A percentile compares a stretch with the other conserved stretches of the same genome.
These are phyloP conservation scores for Sanderia malayensis DNA, from an alignment of 30 jellyfish, hydroid and myxozoan species.

Conservation along the genomic window DNA sequence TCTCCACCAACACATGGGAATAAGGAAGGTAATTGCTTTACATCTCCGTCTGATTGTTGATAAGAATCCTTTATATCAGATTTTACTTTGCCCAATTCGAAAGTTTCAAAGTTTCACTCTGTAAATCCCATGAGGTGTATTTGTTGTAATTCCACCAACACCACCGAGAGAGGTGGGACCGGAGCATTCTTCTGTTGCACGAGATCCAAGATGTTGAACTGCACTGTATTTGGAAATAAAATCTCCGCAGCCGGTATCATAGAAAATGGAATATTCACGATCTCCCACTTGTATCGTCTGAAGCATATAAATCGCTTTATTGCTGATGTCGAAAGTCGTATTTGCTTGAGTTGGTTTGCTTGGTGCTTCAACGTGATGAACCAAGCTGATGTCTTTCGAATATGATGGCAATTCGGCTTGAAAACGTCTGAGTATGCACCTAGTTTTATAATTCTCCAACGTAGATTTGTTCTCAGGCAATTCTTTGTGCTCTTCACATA, in stretches of 20 bases:
- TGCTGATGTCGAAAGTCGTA: too few species aligned
- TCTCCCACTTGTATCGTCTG: constrained; percentile 11
- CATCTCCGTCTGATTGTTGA: constrained; percentile 4
- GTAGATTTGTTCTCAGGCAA: too few species aligned
- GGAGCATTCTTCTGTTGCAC: constrained; percentile 7
- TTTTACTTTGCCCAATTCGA: background rate
- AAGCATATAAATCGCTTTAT: too few species aligned
- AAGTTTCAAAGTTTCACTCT: background rate
- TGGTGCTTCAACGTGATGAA: too few species aligned
- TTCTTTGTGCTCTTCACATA: too few species aligned
- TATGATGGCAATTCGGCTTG: too few species aligned
- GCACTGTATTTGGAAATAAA: background rate
- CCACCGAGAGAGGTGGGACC: constrained; percentile 7
- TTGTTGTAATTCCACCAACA: constrained; percentile 10
- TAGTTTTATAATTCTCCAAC: too few species aligned
- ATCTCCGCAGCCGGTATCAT: background rate
- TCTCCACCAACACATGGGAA: constrained; percentile 14
- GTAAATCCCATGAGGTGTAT: background rate
- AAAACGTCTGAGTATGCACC: too few species aligned
- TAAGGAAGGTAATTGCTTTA: background rate
- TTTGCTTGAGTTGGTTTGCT: too few species aligned
- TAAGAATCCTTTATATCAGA: constrained; percentile 6
- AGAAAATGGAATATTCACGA: background rate
- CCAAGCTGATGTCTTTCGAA: too few species aligned
- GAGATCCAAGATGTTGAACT: constrained; percentile 15